A percentile compares a stretch with the other conserved stretches of the same genome.
Evolutionary conservation across 2,113 vertebrate genomes (phyloP).

Genomic region (Hemicordylus capensis): DNA sequence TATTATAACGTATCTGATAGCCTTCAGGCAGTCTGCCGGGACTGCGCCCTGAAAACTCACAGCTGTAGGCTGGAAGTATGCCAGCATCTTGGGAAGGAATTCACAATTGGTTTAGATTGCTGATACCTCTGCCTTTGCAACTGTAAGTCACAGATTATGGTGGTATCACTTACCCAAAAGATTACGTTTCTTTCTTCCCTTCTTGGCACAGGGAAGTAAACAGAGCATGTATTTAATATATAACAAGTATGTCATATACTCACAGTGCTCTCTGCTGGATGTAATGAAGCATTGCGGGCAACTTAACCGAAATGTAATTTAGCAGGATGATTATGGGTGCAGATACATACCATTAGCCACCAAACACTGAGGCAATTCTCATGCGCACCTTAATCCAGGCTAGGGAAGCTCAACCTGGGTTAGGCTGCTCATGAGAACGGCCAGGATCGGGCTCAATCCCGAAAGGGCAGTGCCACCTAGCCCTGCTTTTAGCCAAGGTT

Average conservation of each 20-base stretch:
- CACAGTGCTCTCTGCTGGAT: slow-evolving; percentile 72
- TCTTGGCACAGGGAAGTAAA: not conserved
- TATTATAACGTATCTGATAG: not conserved
- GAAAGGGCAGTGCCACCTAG: no score
- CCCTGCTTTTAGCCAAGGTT: no score
- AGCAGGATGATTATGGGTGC: not conserved
- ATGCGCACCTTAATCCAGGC: no score
- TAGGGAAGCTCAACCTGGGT: no score
- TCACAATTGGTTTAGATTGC: not conserved
- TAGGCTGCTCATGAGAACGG: no score
- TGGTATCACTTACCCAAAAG: not conserved
- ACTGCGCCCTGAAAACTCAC: not conserved
- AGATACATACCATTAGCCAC: not conserved
- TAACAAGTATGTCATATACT: slow-evolving; percentile 20
- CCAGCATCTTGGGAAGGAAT: not conserved
- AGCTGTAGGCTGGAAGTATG: not conserved
- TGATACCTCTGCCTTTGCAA: slow-evolving; percentile 14
- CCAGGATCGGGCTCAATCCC: no score
- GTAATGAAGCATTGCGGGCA: not conserved
- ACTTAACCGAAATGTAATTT: not conserved
- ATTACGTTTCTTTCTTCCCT: not conserved
- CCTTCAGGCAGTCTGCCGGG: slow-evolving; percentile 36
- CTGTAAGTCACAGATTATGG: not conserved
- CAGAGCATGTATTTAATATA: not conserved
- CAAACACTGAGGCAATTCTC: no score